phyloP scores from a whole-genome alignment of 1,140 invertebrate genomes.

The Littorina saxatilis region DNA sequence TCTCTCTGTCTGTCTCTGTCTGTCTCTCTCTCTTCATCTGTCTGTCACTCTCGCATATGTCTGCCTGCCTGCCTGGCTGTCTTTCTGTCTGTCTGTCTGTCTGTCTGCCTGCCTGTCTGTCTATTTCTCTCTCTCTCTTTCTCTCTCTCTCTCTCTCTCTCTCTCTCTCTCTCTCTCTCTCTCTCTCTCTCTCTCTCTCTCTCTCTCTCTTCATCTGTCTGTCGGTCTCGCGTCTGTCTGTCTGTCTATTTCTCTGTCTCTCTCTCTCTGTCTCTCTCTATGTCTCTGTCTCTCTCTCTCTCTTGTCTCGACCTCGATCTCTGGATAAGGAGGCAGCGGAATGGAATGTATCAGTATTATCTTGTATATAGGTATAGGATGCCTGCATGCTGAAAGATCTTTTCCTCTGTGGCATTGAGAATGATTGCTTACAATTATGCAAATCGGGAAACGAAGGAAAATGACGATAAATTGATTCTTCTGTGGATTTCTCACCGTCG shows the following conservation, averaged over 20 bases:
- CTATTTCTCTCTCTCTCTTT: not conserved
- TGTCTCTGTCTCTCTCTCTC: too few relatives aligned
- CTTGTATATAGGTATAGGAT: too few relatives aligned
- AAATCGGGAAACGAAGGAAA: too few relatives aligned
- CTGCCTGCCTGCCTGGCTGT: not conserved
- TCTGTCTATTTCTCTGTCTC: too few relatives aligned
- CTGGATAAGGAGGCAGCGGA: too few relatives aligned
- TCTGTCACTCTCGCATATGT: not conserved
- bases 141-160: conserved; percentile 29
- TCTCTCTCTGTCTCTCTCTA: too few relatives aligned
- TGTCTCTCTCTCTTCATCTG: not conserved
- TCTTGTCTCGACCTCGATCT: not conserved
- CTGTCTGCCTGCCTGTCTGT: not conserved
- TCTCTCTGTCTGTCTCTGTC: conserved; percentile 15
- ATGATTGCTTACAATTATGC: too few relatives aligned
- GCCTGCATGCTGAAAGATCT: too few relatives aligned
- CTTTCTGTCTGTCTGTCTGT: conserved; percentile 8
- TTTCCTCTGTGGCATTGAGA: not conserved
- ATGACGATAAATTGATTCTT: too few relatives aligned
- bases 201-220: conserved; percentile 18
- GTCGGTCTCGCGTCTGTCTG: not conserved
- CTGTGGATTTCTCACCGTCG: too few relatives aligned
- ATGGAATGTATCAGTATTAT: too few relatives aligned
- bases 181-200: conserved; percentile 10
- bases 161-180: conserved; percentile 28